A percentile compares a stretch with the other conserved stretches of the same genome.
Conservation (phyloP, 2,888 invertebrate species). For the Platerodrilus igneus region DNA sequence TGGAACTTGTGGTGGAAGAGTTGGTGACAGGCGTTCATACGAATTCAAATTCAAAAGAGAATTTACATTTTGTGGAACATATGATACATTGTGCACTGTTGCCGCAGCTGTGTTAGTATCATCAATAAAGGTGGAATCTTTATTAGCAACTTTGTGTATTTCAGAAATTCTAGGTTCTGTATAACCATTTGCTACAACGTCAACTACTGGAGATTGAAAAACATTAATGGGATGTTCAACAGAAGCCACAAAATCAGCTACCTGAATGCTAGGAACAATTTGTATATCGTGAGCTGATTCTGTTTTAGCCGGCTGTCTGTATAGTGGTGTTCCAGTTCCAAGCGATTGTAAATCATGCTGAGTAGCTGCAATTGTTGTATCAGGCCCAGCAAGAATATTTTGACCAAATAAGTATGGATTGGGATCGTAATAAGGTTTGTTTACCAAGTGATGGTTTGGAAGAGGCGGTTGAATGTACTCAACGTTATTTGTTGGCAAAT, state of each 20-base stretch:
- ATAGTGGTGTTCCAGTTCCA: background rate
- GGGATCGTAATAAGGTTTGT: conserved; percentile 60
- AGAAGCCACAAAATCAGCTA: conserved; percentile 65
- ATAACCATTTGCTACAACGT: conserved; percentile 44
- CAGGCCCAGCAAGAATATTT: conserved; percentile 3
- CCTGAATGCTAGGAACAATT: conserved; percentile 60
- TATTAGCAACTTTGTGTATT: conserved; percentile 25
- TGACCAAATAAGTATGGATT: conserved; percentile 50
- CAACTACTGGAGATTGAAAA: conserved; percentile 65
- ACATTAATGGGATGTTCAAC: conserved; percentile 68
- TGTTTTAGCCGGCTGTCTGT: background rate
- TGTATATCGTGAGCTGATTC: conserved; percentile 47
- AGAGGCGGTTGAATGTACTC: conserved; percentile 8
- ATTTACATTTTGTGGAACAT: too few species aligned
- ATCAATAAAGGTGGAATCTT: conserved; percentile 46
- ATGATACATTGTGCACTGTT: conserved; percentile 37
- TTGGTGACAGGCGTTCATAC: too few species aligned
- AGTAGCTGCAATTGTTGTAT: too few species aligned
- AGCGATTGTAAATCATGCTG: background rate
- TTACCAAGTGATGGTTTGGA: conserved; percentile 8
- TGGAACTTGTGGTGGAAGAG: too few species aligned
- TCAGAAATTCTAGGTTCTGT: conserved; percentile 14
- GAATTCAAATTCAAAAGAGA: too few species aligned
- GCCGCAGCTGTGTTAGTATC: conserved; percentile 54
- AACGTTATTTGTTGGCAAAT: conserved; percentile 32